Evolutionary conservation across 2,888 invertebrate species (phyloP).

Genomic region (Chloroclysta siterata): DNA sequence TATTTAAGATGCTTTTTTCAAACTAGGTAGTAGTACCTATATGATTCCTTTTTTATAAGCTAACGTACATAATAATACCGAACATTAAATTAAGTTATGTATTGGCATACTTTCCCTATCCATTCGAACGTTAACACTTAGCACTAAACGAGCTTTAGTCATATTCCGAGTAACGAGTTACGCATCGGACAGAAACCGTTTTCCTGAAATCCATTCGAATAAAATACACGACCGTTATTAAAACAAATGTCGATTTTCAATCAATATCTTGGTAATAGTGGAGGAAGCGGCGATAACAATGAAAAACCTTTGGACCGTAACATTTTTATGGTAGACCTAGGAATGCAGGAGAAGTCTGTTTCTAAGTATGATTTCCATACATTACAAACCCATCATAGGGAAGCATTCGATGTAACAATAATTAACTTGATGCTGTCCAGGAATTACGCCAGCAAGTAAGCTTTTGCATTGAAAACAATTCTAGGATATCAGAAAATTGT

Average conservation of each 20-base stretch:
- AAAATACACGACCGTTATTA: constrained; percentile 16
- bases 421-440: constrained; percentile 32
- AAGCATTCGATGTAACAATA: constrained; percentile 25
- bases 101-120: constrained; percentile 16
- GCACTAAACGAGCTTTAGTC: constrained; percentile 34
- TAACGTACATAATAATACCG: not conserved
- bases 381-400: constrained; percentile 38
- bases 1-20: too few species aligned
- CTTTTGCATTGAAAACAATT: constrained; percentile 34
- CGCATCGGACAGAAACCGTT: constrained; percentile 37
- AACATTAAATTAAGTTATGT: not conserved
- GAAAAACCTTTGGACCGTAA: constrained; percentile 37
- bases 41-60: too few species aligned
- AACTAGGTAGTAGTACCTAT: too few species aligned
- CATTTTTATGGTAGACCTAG: constrained; percentile 35
- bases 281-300: constrained; percentile 29
- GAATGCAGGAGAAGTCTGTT: constrained; percentile 28
- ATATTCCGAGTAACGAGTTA: constrained; percentile 39
- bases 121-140: constrained; percentile 22
- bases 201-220: constrained; percentile 31
- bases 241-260: constrained; percentile 14
- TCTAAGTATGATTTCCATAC: constrained; percentile 41
- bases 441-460: constrained; percentile 28
- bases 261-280: constrained; percentile 27
- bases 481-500: constrained; percentile 28